A percentile compares a stretch with the other conserved stretches of the same genome.
Evolutionary conservation across 1,140 invertebrate species (phyloP).

Genomic region (Drosophila nannoptera): DNA sequence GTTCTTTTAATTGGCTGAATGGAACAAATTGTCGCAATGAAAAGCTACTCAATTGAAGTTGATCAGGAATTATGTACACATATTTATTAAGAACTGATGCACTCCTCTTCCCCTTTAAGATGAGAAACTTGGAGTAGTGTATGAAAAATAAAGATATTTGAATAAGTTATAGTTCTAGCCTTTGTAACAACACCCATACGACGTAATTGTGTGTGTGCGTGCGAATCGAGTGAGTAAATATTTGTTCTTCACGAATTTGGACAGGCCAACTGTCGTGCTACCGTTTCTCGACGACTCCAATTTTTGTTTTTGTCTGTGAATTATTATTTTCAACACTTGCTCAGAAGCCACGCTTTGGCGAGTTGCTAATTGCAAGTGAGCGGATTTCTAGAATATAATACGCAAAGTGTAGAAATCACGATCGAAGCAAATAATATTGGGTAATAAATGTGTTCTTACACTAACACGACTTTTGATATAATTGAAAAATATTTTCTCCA

Average conservation of each 20-base stretch:
- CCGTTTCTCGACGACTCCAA: not conserved
- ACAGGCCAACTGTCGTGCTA: too few species aligned
- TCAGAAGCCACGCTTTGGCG: slow-evolving; percentile 11
- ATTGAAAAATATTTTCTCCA: not conserved
- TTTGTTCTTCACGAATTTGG: slow-evolving; percentile 22
- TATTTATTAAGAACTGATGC: too few species aligned
- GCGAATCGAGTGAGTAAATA: slow-evolving; percentile 29
- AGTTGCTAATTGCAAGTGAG: slow-evolving; percentile 55
- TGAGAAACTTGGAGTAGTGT: not conserved
- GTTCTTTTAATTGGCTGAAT: slow-evolving; percentile 27
- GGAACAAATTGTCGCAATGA: slow-evolving; percentile 28
- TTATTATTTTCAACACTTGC: slow-evolving; percentile 62
- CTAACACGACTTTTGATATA: too few species aligned
- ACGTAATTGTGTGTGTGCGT: too few species aligned
- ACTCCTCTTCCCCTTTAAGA: too few species aligned
- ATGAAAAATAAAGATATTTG: too few species aligned
- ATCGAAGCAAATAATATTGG: too few species aligned
- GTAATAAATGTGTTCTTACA: too few species aligned
- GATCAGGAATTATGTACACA: not conserved
- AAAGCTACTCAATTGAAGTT: slow-evolving; percentile 42
- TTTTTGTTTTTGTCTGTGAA: not conserved
- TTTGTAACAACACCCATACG: too few species aligned
- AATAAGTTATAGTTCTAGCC: too few species aligned
- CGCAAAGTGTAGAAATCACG: slow-evolving; percentile 11
- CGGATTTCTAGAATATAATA: slow-evolving; percentile 9